phyloP scores from a whole-genome alignment of 2,797 vertebrate species.

The Podarcis siculus region DNA sequence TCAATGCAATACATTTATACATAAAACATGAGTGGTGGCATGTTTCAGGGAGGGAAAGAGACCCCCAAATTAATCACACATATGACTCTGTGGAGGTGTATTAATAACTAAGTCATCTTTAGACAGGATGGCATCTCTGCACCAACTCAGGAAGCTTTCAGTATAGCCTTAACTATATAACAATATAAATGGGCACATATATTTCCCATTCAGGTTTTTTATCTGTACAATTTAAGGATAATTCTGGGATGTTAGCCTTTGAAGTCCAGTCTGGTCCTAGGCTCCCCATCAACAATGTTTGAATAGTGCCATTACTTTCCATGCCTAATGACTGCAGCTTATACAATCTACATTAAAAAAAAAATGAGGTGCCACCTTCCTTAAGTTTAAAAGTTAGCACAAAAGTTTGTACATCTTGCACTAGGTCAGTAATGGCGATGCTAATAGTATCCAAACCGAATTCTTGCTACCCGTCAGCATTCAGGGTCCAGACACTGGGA shows the following conservation, averaged over 20 bases:
- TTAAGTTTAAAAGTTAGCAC: neutral
- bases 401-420: neutral
- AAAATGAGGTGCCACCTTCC: neutral
- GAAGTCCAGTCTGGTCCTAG: neutral
- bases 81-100: neutral
- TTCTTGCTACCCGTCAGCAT: neutral
- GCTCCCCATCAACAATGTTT: too few relatives aligned
- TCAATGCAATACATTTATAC: neutral
- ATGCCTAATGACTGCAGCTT: neutral
- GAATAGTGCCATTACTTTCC: too few relatives aligned
- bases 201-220: neutral
- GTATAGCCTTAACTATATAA: too few relatives aligned
- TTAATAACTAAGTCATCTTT: neutral
- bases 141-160: too few relatives aligned
- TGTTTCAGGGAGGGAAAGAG: neutral
- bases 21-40: neutral
- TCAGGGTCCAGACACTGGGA: neutral
- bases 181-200: too few relatives aligned
- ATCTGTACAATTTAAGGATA: neutral
- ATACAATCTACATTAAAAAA: neutral
- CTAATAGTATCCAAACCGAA: neutral
- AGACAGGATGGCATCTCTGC: too few relatives aligned
- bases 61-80: neutral
- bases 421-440: neutral
- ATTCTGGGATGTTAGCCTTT: neutral